phyloP scores from a whole-genome alignment of 2,113 vertebrate genomes.

The Colinus virginianus region DNA sequence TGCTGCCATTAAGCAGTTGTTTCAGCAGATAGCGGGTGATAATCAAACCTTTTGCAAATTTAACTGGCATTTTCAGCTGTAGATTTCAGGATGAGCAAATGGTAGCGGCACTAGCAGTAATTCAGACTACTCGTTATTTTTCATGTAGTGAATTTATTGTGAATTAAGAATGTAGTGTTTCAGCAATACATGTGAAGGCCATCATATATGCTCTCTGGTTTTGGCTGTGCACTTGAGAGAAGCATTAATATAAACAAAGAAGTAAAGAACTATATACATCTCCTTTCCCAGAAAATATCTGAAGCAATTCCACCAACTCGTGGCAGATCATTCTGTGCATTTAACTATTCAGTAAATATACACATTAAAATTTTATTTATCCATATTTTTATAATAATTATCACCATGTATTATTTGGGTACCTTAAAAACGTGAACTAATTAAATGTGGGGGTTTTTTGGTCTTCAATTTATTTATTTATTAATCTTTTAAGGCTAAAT shows the following conservation, averaged over 20 bases:
- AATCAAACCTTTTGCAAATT: not conserved
- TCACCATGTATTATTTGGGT: not conserved
- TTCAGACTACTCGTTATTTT: not conserved
- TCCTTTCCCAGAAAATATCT: slow-evolving; percentile 46
- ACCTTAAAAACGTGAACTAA: slow-evolving; percentile 30
- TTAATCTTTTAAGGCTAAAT: slow-evolving; percentile 33
- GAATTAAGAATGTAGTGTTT: slow-evolving; percentile 20
- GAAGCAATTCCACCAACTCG: not conserved
- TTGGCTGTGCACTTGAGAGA: not conserved
- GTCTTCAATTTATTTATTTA: not conserved
- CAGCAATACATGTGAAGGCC: not conserved
- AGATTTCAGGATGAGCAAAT: not conserved
- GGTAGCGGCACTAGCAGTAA: not conserved
- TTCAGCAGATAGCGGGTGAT: not conserved
- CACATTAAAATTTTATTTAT: slow-evolving; percentile 56
- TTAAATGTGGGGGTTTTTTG: not conserved
- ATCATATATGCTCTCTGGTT: not conserved
- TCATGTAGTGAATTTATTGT: slow-evolving; percentile 45
- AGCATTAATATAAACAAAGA: slow-evolving; percentile 15
- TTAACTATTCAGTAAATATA: slow-evolving; percentile 41
- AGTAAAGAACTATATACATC: slow-evolving; percentile 70
- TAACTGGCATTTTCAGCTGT: not conserved
- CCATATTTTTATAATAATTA: slow-evolving; percentile 20
- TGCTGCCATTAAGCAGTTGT: not conserved
- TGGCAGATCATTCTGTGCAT: slow-evolving; percentile 31